Evolutionary conservation across 1,140 invertebrate species (phyloP), one percentile per base, ranked within the genome.

Genomic region (Catajapyx aquilonaris): DNA sequence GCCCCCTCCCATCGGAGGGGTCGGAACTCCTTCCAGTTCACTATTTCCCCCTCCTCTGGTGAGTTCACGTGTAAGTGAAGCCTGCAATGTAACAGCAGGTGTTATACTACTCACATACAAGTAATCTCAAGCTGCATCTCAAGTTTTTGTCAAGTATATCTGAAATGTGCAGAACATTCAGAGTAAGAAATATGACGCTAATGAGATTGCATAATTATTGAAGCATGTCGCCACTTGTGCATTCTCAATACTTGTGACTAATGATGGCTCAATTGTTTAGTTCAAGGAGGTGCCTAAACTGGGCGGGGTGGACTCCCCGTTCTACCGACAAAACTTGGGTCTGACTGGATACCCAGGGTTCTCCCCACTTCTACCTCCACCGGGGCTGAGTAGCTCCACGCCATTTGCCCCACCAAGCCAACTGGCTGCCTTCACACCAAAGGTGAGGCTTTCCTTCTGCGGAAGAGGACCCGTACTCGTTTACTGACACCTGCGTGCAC

Each of bases 231-330:
- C 31, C 30, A 41, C 10, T 40, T 19, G 34, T 44, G 16, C 17
- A 41, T 35, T 2, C 22, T 40, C 20, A 37, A 38, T 11, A 37
- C 16, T 32, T 5, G 17, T 16, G 11, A 33, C 36, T 42, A 31
- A 36, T 44, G 22, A 41, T 42, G 41, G 43, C 42, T 46, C 41
- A 31, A 41, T 60, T n/a, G n/a, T 67, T 31, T 57, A 81, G 69
- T 84, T 86, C 56, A 87, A 87, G 60, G 84, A 88, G 53, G 80
- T 86, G 51, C 73, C 78, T 37, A 87, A 87, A 61, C 64, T 84
- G 52, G 70, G 73, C 21, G 57, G 69, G 37, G 69, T 79, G 10
- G 76, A 84, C 46, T 76, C 81, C 2, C 68, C 78, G 43, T 64
- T 54, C 52, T 88, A 78, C 62, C 77, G 76, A 54, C 67, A 74